Conservation (phyloP, 2,888 invertebrate genomes). For the Beris chalybata region DNA sequence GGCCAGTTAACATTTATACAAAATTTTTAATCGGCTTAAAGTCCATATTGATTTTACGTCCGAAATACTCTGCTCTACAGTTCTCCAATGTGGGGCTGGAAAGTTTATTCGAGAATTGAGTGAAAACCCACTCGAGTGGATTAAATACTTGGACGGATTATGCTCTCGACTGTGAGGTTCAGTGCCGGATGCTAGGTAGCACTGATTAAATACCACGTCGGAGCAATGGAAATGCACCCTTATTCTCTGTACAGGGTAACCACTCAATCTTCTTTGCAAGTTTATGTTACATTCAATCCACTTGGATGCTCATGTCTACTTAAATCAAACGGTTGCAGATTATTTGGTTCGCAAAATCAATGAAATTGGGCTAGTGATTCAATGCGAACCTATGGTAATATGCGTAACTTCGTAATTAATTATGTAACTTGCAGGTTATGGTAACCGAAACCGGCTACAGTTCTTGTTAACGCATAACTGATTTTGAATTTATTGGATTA, state of each 20-base stretch:
- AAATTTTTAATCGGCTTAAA: constrained; percentile 32
- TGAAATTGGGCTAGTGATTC: background rate
- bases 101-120: constrained; percentile 52
- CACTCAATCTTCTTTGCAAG: constrained; percentile 12
- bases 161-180: constrained; percentile 38
- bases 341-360: background rate
- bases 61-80: constrained; percentile 18
- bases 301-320: background rate
- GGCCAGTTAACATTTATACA: constrained; percentile 32
- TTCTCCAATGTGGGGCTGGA: constrained; percentile 20
- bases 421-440: too few relatives aligned
- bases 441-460: too few relatives aligned
- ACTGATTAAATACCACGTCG: constrained; percentile 30
- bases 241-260: constrained; percentile 10
- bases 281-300: constrained; percentile 6
- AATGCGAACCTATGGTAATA: too few relatives aligned
- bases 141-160: constrained; percentile 54
- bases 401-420: too few relatives aligned
- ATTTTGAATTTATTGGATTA: too few relatives aligned
- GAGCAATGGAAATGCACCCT: constrained; percentile 23
- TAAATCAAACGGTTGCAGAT: background rate
- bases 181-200: background rate
- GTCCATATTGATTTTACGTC: constrained; percentile 31
- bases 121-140: constrained; percentile 54
- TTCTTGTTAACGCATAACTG: too few relatives aligned